These are phyloP conservation scores for Drosophila nigrodunni DNA, from an alignment of 1,140 invertebrate genomes.

Conservation along the genomic window DNA sequence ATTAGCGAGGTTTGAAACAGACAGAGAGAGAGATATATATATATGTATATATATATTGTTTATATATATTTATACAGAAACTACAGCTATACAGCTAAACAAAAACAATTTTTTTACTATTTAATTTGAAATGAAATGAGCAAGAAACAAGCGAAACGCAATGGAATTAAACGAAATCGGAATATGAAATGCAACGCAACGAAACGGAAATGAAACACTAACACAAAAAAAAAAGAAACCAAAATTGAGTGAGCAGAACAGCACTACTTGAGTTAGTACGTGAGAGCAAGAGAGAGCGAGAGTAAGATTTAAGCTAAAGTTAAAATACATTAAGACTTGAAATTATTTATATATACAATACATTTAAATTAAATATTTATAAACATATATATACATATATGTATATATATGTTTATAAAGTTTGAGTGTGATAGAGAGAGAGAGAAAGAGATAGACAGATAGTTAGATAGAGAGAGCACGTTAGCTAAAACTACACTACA, in stretches of 20 bases:
- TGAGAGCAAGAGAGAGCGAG: too few species aligned
- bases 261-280: not conserved
- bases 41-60: not conserved
- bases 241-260: constrained; percentile 7
- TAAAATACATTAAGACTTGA: not conserved
- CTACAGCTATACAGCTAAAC: constrained; percentile 47
- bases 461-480: constrained; percentile 23
- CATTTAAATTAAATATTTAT: not conserved
- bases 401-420: not conserved
- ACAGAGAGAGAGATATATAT: not conserved
- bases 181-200: constrained; percentile 25
- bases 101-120: constrained; percentile 34
- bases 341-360: not conserved
- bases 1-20: constrained; percentile 19
- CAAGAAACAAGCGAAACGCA: constrained; percentile 13
- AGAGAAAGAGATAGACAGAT: constrained; percentile 18
- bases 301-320: not conserved
- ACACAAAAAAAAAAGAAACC: constrained; percentile 23
- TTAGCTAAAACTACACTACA: constrained; percentile 55
- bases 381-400: not conserved
- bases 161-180: constrained; percentile 28
- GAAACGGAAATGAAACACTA: constrained; percentile 37
- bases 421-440: not conserved
- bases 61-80: not conserved
- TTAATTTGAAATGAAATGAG: constrained; percentile 28